Evolutionary conservation across 2,797 vertebrate species (phyloP).

Genomic region (Tokudaia muenninki): DNA sequence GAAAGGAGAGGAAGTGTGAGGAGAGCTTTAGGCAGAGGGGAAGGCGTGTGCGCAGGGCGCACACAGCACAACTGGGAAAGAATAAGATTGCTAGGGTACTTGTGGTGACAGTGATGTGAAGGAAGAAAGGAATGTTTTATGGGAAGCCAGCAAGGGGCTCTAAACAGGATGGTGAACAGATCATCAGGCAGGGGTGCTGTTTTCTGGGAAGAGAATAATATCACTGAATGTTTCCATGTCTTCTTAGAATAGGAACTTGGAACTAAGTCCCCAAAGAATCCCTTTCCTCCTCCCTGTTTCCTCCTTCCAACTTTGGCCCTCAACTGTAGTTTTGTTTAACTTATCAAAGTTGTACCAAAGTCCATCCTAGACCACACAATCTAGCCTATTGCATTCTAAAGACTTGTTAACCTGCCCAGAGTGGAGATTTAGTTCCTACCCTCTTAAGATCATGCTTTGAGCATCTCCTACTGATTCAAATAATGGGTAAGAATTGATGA

Average conservation of each 20-base stretch:
- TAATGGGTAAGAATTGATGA: slow-evolving; percentile 71
- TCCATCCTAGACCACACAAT: slow-evolving; percentile 39
- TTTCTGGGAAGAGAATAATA: neutral
- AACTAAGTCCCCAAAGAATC: neutral
- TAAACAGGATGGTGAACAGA: neutral
- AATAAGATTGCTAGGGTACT: neutral
- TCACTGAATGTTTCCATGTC: neutral
- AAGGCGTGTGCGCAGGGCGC: neutral
- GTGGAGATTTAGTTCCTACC: slow-evolving; percentile 59
- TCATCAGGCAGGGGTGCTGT: neutral
- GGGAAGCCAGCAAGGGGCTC: neutral
- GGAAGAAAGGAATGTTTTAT: no score
- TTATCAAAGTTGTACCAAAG: slow-evolving; percentile 45
- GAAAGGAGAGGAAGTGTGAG: neutral
- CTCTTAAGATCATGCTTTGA: slow-evolving; percentile 47
- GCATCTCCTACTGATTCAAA: slow-evolving; percentile 73
- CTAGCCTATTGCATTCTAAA: neutral
- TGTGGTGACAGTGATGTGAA: neutral
- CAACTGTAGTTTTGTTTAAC: slow-evolving; percentile 67
- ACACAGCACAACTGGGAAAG: neutral
- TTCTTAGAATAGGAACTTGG: neutral
- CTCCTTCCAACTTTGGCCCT: neutral
- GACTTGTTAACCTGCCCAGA: slow-evolving; percentile 14
- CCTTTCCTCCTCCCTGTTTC: neutral
- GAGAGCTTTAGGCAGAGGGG: neutral